Percentiles rank a stretch among this genome's conserved stretches.
These are phyloP conservation scores for Panagrolaimus sp. DNA, from an alignment of 1,140 invertebrate species.

Conservation along the genomic window DNA sequence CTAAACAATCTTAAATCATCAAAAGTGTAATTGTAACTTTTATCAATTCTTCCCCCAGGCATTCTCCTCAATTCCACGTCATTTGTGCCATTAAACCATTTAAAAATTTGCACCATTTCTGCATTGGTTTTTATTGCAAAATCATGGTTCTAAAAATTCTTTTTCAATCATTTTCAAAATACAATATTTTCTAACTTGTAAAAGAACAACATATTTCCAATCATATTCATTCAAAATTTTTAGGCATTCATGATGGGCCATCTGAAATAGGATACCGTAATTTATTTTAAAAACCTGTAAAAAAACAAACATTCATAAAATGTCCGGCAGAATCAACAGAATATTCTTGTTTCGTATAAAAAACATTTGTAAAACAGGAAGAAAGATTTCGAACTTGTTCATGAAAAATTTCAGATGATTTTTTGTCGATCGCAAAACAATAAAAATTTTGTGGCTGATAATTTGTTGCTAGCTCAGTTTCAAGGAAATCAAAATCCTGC, in stretches of 20 bases:
- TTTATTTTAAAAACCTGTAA: too few relatives aligned
- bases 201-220: constrained; percentile 20
- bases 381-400: constrained; percentile 28
- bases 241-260: constrained; percentile 29
- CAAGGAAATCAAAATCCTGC: constrained; percentile 41
- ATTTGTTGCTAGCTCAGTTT: constrained; percentile 32
- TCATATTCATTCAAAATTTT: constrained; percentile 17
- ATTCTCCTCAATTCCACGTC: constrained; percentile 18
- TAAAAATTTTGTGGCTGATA: constrained; percentile 40
- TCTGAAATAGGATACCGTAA: too few relatives aligned
- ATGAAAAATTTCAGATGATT: constrained; percentile 26
- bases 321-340: constrained; percentile 28
- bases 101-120: constrained; percentile 28
- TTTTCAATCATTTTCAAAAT: background rate
- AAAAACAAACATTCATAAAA: constrained; percentile 31
- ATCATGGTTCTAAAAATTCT: constrained; percentile 30
- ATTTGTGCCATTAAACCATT: constrained; percentile 30
- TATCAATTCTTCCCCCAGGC: constrained; percentile 10
- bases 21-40: constrained; percentile 20
- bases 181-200: constrained; percentile 26
- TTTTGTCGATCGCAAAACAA: constrained; percentile 36
- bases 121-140: constrained; percentile 27
- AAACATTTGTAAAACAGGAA: constrained; percentile 34
- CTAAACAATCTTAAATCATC: constrained; percentile 23
- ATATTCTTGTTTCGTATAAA: constrained; percentile 24